A percentile compares a stretch with the other conserved stretches of the same genome.
phyloP scores from a whole-genome alignment of 2,888 invertebrate genomes.

The Falcaria lacertinaria region DNA sequence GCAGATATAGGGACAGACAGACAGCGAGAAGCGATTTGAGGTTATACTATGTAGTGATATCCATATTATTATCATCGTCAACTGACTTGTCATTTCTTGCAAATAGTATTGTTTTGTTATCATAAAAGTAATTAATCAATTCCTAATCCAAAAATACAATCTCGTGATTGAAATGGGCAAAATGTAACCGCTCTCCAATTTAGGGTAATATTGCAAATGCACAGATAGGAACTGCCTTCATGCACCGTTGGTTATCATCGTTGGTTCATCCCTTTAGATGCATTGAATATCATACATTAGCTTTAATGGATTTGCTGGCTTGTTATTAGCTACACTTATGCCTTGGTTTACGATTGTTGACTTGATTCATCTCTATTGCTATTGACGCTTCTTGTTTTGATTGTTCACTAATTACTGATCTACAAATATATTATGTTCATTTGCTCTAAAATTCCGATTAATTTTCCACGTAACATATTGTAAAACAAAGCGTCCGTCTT shows the following conservation, averaged over 20 bases:
- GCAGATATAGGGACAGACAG: too few species aligned
- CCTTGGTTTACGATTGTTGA: constrained; percentile 22
- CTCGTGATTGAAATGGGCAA: constrained; percentile 1
- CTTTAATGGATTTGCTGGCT: constrained; percentile 73
- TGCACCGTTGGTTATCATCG: constrained; percentile 51
- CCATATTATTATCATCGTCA: too few species aligned
- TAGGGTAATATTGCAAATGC: constrained; percentile 50
- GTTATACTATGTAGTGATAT: too few species aligned
- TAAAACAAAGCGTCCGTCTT: too few species aligned
- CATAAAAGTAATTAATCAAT: neutral
- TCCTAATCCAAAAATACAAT: neutral
- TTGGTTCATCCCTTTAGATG: constrained; percentile 40
- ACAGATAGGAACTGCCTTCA: constrained; percentile 45
- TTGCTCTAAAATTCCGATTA: too few species aligned
- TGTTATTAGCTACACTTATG: constrained; percentile 45
- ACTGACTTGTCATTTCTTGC: too few species aligned
- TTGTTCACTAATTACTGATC: too few species aligned
- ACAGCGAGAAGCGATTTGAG: too few species aligned
- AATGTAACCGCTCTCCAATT: constrained; percentile 6
- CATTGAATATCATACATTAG: constrained; percentile 59
- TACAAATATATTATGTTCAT: too few species aligned
- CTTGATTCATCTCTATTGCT: constrained; percentile 8
- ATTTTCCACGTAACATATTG: too few species aligned
- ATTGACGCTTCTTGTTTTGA: too few species aligned
- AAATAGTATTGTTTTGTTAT: too few species aligned